phyloP scores from a whole-genome alignment of 2,888 invertebrate species.

The Pyralis farinalis region DNA sequence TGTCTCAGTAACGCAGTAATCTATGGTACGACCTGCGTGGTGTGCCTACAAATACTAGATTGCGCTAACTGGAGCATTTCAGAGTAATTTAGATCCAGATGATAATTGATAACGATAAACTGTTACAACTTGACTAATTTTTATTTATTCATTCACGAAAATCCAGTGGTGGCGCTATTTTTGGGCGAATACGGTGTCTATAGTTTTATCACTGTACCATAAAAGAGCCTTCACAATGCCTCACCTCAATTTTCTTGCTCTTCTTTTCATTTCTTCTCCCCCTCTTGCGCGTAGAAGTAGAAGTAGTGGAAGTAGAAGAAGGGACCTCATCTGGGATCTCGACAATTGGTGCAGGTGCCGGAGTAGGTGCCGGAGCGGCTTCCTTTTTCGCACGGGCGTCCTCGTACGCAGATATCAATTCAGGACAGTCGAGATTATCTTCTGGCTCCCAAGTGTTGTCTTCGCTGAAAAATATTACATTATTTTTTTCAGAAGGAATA shows the following conservation, averaged over 20 bases:
- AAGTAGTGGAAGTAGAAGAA: slow-evolving; percentile 27
- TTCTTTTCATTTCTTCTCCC: slow-evolving; percentile 59
- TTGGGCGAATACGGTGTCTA: too few species aligned
- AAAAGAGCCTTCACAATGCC: too few species aligned
- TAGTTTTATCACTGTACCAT: too few species aligned
- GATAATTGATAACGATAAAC: too few species aligned
- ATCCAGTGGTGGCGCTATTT: too few species aligned
- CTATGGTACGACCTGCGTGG: too few species aligned
- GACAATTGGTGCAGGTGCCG: slow-evolving; percentile 20
- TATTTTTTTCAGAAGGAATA: slow-evolving; percentile 2
- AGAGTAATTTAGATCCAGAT: too few species aligned
- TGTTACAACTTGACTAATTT: too few species aligned
- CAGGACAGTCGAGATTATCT: slow-evolving; percentile 89
- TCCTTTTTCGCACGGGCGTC: slow-evolving; percentile 77
- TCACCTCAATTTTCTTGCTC: slow-evolving; percentile 43
- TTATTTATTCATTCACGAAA: too few species aligned
- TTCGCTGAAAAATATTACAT: slow-evolving; percentile 61
- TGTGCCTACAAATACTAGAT: too few species aligned
- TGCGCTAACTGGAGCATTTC: too few species aligned
- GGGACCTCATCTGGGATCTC: slow-evolving; percentile 45
- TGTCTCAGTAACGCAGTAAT: too few species aligned
- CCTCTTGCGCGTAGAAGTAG: slow-evolving; percentile 50
- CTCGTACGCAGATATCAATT: slow-evolving; percentile 86
- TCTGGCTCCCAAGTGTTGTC: slow-evolving; percentile 94
- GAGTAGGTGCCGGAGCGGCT: slow-evolving; percentile 22